Conservation (phyloP, 35 echinoderm and acorn worm genomes). For the Diadema setosum region DNA sequence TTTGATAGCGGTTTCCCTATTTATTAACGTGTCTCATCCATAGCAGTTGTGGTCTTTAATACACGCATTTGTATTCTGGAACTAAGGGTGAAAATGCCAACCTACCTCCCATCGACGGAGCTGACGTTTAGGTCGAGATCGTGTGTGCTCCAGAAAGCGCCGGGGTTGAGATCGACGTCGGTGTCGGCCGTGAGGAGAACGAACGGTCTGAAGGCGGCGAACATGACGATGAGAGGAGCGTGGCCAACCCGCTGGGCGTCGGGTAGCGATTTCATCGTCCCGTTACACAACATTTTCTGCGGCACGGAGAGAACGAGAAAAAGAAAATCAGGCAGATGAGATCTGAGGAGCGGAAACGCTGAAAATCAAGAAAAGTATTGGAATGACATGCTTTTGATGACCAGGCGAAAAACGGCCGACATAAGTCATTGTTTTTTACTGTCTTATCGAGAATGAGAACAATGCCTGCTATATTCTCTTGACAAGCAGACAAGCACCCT, state of each 20-base stretch:
- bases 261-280: constrained; percentile 80
- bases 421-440: too few relatives aligned
- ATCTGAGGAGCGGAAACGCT: too few relatives aligned
- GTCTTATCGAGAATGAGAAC: too few relatives aligned
- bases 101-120: constrained; percentile 73
- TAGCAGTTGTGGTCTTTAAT: too few relatives aligned
- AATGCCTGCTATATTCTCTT: too few relatives aligned
- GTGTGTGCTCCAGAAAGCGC: constrained; percentile 90
- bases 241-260: constrained; percentile 68
- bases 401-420: too few relatives aligned
- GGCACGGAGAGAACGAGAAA: not conserved
- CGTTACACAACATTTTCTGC: constrained; percentile 98
- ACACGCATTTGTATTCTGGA: too few relatives aligned
- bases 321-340: not conserved
- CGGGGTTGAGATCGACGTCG: constrained; percentile 81
- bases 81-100: not conserved
- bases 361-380: too few relatives aligned
- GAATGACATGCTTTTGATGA: too few relatives aligned
- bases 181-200: constrained; percentile 67
- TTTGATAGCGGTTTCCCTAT: too few relatives aligned
- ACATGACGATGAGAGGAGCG: constrained; percentile 73
- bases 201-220: constrained; percentile 80
- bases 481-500: too few relatives aligned
- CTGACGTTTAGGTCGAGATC: constrained; percentile 79
- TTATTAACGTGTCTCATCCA: too few relatives aligned